Percentiles rank a stretch among this genome's conserved stretches.
phyloP scores from a whole-genome alignment of 2,888 invertebrate species.

The Polyommatus iphigenia region DNA sequence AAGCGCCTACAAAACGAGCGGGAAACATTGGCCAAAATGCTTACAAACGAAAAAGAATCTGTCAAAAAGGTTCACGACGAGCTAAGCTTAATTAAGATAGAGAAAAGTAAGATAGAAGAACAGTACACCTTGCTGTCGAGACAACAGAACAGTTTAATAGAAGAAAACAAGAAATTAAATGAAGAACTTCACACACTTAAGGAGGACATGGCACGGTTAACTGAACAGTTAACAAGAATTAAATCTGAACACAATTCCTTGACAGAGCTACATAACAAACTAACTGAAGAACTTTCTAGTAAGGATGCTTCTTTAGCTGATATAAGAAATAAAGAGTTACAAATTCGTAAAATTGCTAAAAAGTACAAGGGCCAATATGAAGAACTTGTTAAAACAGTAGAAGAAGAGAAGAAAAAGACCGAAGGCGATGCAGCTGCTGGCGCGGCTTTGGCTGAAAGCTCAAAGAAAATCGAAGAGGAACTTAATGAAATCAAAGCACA shows the following conservation, averaged over 20 bases:
- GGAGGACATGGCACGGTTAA: constrained; percentile 79
- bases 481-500: constrained; percentile 67
- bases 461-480: constrained; percentile 76
- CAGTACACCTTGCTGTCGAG: constrained; percentile 82
- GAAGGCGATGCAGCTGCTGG: constrained; percentile 78
- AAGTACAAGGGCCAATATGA: constrained; percentile 94
- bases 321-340: constrained; percentile 84
- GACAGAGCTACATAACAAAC: constrained; percentile 81
- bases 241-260: constrained; percentile 80
- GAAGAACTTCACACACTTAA: constrained; percentile 83
- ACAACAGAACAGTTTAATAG: constrained; percentile 79
- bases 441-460: constrained; percentile 66
- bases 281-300: constrained; percentile 82
- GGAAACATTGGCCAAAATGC: constrained; percentile 88
- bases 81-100: constrained; percentile 80
- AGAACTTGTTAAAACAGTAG: constrained; percentile 84
- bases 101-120: constrained; percentile 85
- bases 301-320: constrained; percentile 85
- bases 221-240: constrained; percentile 83
- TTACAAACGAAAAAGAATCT: constrained; percentile 87
- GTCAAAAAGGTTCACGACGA: constrained; percentile 85
- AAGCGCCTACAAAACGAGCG: constrained; percentile 90
- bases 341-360: constrained; percentile 93
- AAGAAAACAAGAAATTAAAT: constrained; percentile 83
- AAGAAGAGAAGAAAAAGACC: constrained; percentile 81